phyloP scores from a whole-genome alignment of 2,113 vertebrate species.

The Athene noctua region DNA sequence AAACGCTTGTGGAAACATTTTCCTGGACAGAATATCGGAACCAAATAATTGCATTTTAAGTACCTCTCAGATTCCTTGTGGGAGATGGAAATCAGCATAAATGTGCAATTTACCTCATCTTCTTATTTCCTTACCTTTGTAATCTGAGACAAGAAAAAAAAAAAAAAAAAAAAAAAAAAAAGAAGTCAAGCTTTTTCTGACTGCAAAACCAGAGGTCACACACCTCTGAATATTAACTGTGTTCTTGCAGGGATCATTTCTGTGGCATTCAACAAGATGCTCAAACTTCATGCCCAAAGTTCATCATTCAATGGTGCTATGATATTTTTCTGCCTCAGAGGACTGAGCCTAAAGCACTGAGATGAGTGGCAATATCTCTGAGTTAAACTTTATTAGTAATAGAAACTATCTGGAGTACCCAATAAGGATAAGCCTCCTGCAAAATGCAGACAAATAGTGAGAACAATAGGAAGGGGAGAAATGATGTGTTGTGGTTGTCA shows the following conservation, averaged over 20 bases:
- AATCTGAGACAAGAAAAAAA: background rate
- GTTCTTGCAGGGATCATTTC: background rate
- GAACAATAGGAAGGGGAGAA: background rate
- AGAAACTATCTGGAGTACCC: background rate
- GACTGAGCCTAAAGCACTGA: background rate
- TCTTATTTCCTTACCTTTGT: background rate
- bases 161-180: background rate
- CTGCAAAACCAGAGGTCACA: background rate
- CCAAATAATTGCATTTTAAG: slow-evolving; percentile 25
- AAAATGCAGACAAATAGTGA: background rate
- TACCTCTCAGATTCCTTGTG: background rate
- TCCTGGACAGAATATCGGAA: slow-evolving; percentile 37
- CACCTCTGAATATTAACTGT: background rate
- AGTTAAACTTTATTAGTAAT: background rate
- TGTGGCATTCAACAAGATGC: background rate
- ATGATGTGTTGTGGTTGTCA: background rate
- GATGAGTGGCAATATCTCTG: background rate
- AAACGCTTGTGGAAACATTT: slow-evolving; percentile 12
- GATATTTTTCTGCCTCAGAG: background rate
- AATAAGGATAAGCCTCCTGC: background rate
- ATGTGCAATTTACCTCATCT: background rate
- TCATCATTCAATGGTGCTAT: background rate
- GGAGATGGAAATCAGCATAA: background rate
- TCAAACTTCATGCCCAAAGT: background rate
- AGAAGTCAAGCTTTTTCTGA: background rate